phyloP scores from a whole-genome alignment of 2,797 vertebrate genomes.

The Onychomys leucogaster region DNA sequence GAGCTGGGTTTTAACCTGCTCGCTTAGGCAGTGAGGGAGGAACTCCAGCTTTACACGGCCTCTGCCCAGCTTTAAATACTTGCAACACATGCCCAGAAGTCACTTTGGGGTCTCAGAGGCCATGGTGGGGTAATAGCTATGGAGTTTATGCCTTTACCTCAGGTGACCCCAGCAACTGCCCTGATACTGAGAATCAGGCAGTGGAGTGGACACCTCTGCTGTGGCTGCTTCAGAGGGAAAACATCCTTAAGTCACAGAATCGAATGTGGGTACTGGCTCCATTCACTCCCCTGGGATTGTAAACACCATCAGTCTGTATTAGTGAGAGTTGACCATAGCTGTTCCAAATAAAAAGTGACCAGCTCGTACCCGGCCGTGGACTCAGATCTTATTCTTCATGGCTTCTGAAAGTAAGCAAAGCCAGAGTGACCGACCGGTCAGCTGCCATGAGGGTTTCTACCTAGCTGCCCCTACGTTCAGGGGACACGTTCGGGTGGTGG shows the following conservation, averaged over 20 bases:
- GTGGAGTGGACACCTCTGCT: constrained; percentile 32
- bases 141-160: constrained; percentile 66
- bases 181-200: constrained; percentile 19
- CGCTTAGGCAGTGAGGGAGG: constrained; percentile 25
- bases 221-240: constrained; percentile 21
- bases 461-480: not conserved
- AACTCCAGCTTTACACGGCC: constrained; percentile 65
- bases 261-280: constrained; percentile 33
- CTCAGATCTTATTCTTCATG: constrained; percentile 51
- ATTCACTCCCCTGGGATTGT: constrained; percentile 35
- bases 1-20: not conserved
- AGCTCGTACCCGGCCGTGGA: constrained; percentile 60
- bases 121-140: constrained; percentile 55
- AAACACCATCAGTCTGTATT: not conserved
- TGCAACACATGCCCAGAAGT: not conserved
- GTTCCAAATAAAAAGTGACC: constrained; percentile 72
- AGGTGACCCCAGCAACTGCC: not conserved
- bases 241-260: constrained; percentile 5
- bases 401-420: not conserved
- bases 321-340: constrained; percentile 59
- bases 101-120: constrained; percentile 29
- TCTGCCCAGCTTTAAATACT: constrained; percentile 64
- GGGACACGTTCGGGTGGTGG: not conserved
- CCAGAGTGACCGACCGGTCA: not conserved
- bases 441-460: not conserved